These are phyloP conservation scores for Scomberomorus guttatus DNA, from an alignment of 2,797 vertebrate genomes.

Conservation along the genomic window DNA sequence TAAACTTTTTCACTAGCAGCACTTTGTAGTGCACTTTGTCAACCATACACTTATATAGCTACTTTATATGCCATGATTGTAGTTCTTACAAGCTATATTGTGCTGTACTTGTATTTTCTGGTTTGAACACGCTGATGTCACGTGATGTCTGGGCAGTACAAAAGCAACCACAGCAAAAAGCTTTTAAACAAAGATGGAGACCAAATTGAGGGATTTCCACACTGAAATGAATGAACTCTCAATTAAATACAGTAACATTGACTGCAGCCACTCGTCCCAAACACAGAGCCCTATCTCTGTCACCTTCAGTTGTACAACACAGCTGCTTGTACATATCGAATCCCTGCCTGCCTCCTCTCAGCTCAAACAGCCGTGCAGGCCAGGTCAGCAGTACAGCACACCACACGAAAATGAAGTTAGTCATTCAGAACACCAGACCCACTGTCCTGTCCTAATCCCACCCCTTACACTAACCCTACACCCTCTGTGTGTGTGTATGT, in stretches of 20 bases:
- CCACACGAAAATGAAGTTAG: constrained; percentile 82
- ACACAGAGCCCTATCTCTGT: constrained; percentile 22
- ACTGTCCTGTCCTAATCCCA: constrained; percentile 67
- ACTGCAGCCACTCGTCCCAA: neutral
- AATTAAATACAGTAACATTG: neutral
- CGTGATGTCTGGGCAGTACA: neutral
- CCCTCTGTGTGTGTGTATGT: constrained; percentile 19
- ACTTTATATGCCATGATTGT: neutral
- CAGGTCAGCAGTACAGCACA: constrained; percentile 60
- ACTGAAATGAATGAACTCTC: neutral
- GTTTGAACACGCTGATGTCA: neutral
- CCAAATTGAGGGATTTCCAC: neutral
- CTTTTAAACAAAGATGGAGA: neutral
- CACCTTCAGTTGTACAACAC: constrained; percentile 29
- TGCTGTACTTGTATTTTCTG: neutral
- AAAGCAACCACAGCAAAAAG: constrained; percentile 6
- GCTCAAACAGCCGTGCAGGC: constrained; percentile 56
- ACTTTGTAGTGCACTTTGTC: neutral
- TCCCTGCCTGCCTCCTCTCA: constrained; percentile 20
- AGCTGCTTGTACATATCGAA: constrained; percentile 46
- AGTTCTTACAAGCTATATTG: neutral
- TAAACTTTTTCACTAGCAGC: neutral
- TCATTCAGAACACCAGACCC: constrained; percentile 80
- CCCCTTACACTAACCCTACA: constrained; percentile 56
- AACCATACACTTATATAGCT: neutral